Evolutionary conservation across 2,888 invertebrate genomes (phyloP).

Genomic region (Crematogaster levior): DNA sequence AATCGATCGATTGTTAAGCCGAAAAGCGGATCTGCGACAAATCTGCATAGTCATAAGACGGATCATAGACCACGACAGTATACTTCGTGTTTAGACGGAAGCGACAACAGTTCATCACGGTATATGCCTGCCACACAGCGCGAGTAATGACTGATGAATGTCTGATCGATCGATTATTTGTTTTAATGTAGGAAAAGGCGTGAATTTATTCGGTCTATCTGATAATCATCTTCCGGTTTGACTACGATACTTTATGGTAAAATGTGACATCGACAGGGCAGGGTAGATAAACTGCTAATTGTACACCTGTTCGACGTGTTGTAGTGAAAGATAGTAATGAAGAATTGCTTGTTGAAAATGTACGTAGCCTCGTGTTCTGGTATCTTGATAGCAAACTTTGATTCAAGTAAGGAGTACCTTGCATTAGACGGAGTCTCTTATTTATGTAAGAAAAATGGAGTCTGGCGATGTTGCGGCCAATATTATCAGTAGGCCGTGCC

Average conservation of each 20-base stretch:
- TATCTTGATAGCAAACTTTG: constrained; percentile 5
- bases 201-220: neutral
- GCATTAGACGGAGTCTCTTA: neutral
- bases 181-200: neutral
- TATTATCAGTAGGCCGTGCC: neutral
- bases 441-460: neutral
- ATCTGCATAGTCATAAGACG: constrained; percentile 40
- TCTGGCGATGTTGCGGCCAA: constrained; percentile 7
- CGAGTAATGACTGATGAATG: constrained; percentile 13
- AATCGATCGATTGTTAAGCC: constrained; percentile 61
- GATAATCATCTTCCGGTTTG: constrained; percentile 16
- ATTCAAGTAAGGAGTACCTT: constrained; percentile 11
- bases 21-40: constrained; percentile 19
- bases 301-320: constrained; percentile 10
- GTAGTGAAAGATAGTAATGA: constrained; percentile 22
- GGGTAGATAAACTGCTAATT: constrained; percentile 23
- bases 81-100: constrained; percentile 18
- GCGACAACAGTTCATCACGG: constrained; percentile 23
- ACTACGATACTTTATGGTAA: constrained; percentile 11
- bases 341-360: constrained; percentile 44
- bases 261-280: neutral
- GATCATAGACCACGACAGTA: constrained; percentile 2
- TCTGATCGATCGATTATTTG: constrained; percentile 18
- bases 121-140: constrained; percentile 8
- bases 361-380: constrained; percentile 4